phyloP scores from a whole-genome alignment of 2,888 invertebrate species.

The Petrolisthes manimaculis region DNA sequence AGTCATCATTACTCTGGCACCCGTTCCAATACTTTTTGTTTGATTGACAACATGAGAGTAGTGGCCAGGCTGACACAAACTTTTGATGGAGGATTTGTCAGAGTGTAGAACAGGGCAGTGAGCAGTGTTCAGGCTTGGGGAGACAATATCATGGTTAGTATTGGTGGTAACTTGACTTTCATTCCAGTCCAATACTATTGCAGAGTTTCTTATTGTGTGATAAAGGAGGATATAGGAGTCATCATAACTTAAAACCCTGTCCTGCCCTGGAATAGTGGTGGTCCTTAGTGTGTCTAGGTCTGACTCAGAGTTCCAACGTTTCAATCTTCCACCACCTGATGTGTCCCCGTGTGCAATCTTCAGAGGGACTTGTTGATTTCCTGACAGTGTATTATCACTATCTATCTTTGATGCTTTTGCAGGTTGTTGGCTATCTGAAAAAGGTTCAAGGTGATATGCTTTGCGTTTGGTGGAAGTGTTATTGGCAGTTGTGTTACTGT shows the following conservation, averaged over 20 bases:
- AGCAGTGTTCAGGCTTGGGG: no score
- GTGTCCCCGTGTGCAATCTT: no score
- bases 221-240: conserved; percentile 17
- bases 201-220: conserved; percentile 20
- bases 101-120: no score
- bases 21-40: neutral
- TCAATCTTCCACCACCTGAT: neutral
- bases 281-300: neutral
- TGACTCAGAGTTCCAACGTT: conserved; percentile 7
- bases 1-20: neutral
- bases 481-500: neutral
- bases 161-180: no score
- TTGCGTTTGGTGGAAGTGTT: neutral
- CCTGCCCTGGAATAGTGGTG: neutral
- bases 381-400: neutral
- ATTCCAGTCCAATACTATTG: no score
- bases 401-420: neutral
- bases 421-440: neutral
- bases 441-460: neutral
- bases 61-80: neutral
- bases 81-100: no score
- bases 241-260: conserved; percentile 5
- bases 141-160: no score
- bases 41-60: neutral
- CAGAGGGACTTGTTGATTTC: no score